Evolutionary conservation across 1,140 invertebrate genomes (phyloP).

Genomic region (Plectrocnemia conspersa): DNA sequence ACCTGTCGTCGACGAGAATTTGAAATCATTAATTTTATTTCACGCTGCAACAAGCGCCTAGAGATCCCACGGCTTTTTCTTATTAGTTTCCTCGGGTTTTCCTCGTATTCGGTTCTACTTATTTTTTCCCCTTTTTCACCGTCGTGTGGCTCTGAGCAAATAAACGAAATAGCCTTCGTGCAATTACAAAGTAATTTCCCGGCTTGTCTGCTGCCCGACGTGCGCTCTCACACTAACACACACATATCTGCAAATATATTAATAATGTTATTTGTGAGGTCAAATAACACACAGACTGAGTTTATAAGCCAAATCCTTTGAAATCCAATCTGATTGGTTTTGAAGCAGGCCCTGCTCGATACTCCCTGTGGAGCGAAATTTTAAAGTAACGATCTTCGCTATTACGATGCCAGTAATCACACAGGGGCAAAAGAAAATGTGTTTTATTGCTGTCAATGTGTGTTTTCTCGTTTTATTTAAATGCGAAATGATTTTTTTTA

Average conservation of each 20-base stretch:
- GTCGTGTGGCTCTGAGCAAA: slow-evolving; percentile 13
- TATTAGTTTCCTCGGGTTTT: slow-evolving; percentile 23
- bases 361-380: slow-evolving; percentile 12
- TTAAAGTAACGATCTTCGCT: slow-evolving; percentile 22
- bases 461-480: no score
- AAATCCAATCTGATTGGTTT: slow-evolving; percentile 33
- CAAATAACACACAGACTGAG: slow-evolving; percentile 26
- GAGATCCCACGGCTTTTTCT: slow-evolving; percentile 10
- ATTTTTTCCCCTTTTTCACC: slow-evolving; percentile 4
- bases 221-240: not conserved
- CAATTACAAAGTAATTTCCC: slow-evolving; percentile 35
- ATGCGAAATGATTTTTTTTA: no score
- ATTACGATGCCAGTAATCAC: no score
- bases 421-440: no score
- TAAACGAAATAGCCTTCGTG: slow-evolving; percentile 27
- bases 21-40: slow-evolving; percentile 36
- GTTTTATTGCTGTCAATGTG: no score
- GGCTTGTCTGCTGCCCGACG: slow-evolving; percentile 8
- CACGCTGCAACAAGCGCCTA: slow-evolving; percentile 26
- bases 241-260: slow-evolving; percentile 12
- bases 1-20: slow-evolving; percentile 31
- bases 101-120: not conserved
- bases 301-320: slow-evolving; percentile 27
- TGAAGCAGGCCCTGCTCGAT: no score
- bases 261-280: slow-evolving; percentile 24